These are phyloP conservation scores for Brachyptera putata DNA, from an alignment of 2,888 invertebrate species.

Conservation along the genomic window DNA sequence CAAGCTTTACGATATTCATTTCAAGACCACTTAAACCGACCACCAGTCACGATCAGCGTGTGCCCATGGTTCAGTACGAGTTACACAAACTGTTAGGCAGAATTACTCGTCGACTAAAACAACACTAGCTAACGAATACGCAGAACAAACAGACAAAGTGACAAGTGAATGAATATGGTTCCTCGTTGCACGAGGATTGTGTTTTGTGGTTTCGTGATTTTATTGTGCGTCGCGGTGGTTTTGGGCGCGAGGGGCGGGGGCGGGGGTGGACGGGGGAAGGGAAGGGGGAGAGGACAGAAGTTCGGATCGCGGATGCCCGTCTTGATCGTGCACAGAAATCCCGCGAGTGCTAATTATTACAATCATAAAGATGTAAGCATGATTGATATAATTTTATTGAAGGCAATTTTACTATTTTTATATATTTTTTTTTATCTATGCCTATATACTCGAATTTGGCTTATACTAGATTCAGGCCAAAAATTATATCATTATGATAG, in stretches of 20 bases:
- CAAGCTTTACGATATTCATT: not conserved
- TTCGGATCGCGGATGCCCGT: conserved; percentile 53
- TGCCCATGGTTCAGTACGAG: too few relatives aligned
- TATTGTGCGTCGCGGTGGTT: conserved; percentile 17
- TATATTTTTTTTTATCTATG: not conserved
- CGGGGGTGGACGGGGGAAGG: conserved; percentile 35
- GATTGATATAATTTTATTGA: too few relatives aligned
- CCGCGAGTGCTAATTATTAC: conserved; percentile 57
- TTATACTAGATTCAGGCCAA: too few relatives aligned
- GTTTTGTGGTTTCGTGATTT: not conserved
- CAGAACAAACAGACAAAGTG: too few relatives aligned
- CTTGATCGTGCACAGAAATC: conserved; percentile 54
- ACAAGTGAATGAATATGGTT: conserved; percentile 12
- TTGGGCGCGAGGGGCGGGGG: conserved; percentile 25
- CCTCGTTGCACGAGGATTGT: not conserved
- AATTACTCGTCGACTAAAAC: too few relatives aligned
- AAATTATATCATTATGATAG: too few relatives aligned
- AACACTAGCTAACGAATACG: too few relatives aligned
- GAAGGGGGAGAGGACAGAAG: conserved; percentile 34
- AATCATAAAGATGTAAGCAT: conserved; percentile 63
- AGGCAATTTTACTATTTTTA: not conserved
- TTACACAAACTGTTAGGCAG: too few relatives aligned
- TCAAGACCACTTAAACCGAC: not conserved
- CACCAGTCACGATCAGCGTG: not conserved
- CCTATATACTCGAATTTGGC: not conserved